phyloP scores from a whole-genome alignment of 2,113 vertebrate genomes.

The Pluvianellus socialis region DNA sequence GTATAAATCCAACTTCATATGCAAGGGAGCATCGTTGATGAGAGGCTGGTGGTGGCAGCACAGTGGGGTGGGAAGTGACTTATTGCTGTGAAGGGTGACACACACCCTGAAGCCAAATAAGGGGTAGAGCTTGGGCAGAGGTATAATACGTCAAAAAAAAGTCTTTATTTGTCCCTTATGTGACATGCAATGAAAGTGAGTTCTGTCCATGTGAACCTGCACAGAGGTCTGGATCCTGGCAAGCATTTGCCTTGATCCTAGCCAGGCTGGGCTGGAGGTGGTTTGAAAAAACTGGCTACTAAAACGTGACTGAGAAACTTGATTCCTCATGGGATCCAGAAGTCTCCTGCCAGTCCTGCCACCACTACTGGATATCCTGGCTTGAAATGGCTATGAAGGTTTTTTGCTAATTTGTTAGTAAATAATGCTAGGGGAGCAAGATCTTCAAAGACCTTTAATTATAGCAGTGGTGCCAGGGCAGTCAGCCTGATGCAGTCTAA shows the following conservation, averaged over 20 bases:
- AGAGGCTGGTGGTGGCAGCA: not conserved
- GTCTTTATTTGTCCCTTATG: not conserved
- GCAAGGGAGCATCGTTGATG: accelerated
- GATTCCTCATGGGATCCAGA: not conserved
- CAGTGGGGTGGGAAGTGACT: not conserved
- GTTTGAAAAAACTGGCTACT: not conserved
- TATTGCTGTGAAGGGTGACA: not conserved
- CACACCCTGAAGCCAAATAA: accelerated
- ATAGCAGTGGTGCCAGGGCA: not conserved
- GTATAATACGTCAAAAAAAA: not conserved
- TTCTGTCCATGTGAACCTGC: not conserved
- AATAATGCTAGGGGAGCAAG: not conserved
- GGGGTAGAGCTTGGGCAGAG: not conserved
- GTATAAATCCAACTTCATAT: not conserved
- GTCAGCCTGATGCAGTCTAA: not conserved
- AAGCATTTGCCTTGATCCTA: not conserved
- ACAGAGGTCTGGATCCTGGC: not conserved
- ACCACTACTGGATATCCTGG: not conserved
- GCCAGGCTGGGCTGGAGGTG: not conserved
- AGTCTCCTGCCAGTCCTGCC: not conserved
- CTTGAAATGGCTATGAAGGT: not conserved
- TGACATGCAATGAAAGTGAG: not conserved
- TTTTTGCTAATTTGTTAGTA: not conserved
- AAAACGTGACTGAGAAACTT: not conserved
- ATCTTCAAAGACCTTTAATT: not conserved